Percentiles rank a stretch among this genome's conserved stretches.
phyloP scores from a whole-genome alignment of 2,113 vertebrate species.

The Benitochromis conjunctus region DNA sequence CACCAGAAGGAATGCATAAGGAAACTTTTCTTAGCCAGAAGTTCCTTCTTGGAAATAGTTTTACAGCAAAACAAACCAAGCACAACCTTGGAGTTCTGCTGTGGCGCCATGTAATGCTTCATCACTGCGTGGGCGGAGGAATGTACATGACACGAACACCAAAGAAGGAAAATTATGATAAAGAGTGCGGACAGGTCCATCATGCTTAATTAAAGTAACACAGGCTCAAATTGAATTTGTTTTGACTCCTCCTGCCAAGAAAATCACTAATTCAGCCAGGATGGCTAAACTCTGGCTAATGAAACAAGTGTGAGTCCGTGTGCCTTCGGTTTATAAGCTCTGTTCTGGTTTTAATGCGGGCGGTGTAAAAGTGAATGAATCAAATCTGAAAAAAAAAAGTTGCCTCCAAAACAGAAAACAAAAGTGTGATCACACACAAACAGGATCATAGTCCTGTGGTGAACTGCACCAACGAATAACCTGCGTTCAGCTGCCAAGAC shows the following conservation, averaged over 20 bases:
- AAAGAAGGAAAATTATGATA: conserved; percentile 34
- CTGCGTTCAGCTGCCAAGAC: conserved; percentile 4
- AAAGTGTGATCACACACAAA: background rate
- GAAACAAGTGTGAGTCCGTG: background rate
- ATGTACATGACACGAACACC: conserved; percentile 25
- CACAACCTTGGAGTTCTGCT: background rate
- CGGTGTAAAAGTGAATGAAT: background rate
- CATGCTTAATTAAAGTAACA: conserved; percentile 49
- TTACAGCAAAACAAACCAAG: background rate
- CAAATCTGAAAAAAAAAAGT: background rate
- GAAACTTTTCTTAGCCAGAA: background rate
- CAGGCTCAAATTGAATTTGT: conserved; percentile 37
- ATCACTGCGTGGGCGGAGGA: background rate
- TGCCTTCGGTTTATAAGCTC: background rate
- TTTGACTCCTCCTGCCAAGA: conserved; percentile 25
- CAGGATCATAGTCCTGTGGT: background rate
- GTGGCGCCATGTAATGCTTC: background rate
- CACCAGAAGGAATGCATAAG: background rate
- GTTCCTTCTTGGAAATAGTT: background rate
- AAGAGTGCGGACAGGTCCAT: conserved; percentile 33
- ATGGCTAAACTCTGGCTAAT: conserved; percentile 25
- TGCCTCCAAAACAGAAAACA: background rate
- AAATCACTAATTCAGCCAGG: conserved; percentile 23
- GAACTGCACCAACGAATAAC: background rate
- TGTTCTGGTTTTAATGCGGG: background rate